These are phyloP conservation scores for Gallinago solitaria DNA, from an alignment of 2,797 vertebrate genomes.

Conservation along the genomic window DNA sequence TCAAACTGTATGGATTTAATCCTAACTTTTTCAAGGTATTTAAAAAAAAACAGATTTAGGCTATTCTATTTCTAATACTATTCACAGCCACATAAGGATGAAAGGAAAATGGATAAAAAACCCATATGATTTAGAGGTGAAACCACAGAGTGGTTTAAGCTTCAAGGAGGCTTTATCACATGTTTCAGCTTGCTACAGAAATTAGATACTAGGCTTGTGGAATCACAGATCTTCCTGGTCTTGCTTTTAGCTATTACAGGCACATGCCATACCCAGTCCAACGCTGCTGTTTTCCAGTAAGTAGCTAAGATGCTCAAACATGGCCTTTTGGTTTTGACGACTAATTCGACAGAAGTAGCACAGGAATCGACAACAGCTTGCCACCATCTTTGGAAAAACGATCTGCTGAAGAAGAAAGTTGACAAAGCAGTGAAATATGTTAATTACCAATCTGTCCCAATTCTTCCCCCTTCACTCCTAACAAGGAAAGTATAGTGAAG, in stretches of 20 bases:
- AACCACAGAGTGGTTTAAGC: neutral
- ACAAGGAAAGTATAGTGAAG: neutral
- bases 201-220: neutral
- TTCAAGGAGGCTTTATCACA: neutral
- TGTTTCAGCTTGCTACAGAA: neutral
- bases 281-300: conserved; percentile 97
- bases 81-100: neutral
- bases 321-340: conserved; percentile 98
- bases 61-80: neutral
- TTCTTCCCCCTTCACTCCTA: neutral
- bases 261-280: conserved; percentile 85
- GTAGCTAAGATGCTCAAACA: conserved; percentile 99
- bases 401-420: conserved; percentile 83
- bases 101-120: neutral
- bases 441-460: conserved; percentile 55
- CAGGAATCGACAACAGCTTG: conserved; percentile 97
- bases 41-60: neutral
- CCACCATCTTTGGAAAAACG: conserved; percentile 98
- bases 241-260: neutral
- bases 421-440: conserved; percentile 52
- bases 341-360: conserved; percentile 99
- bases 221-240: neutral
- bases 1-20: neutral
- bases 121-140: neutral
- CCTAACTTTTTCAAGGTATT: neutral